Evolutionary conservation across 2,113 vertebrate species (phyloP).

Genomic region (Pseudonaja textilis): DNA sequence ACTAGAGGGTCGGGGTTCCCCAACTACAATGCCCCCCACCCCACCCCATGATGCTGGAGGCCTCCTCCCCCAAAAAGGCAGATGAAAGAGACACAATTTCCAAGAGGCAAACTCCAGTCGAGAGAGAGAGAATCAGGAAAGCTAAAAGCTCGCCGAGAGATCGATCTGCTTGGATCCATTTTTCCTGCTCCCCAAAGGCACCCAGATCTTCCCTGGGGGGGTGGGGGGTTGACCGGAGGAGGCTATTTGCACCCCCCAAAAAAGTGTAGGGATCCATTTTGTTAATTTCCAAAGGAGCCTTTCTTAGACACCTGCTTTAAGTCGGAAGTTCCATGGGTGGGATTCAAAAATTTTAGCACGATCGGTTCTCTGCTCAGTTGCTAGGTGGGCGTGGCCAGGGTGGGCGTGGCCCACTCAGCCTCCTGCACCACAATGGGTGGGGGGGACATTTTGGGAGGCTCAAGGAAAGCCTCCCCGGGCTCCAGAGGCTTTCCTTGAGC

Average conservation of each 20-base stretch:
- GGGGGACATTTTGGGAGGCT: too few species aligned
- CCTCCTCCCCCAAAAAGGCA: not conserved
- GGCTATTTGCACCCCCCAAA: not conserved
- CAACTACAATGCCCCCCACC: not conserved
- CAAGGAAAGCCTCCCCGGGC: too few species aligned
- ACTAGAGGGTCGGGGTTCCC: not conserved
- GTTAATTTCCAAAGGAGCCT: not conserved
- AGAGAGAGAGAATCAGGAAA: not conserved
- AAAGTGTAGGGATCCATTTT: not conserved
- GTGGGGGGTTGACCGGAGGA: too few species aligned
- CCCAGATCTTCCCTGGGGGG: not conserved
- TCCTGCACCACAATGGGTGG: too few species aligned
- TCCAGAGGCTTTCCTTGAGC: too few species aligned
- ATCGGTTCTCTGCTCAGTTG: too few species aligned
- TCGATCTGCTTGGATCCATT: not conserved
- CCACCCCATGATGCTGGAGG: not conserved
- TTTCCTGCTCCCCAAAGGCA: not conserved
- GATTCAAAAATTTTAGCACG: too few species aligned
- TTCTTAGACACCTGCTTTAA: not conserved
- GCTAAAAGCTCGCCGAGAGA: not conserved
- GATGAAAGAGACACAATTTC: not conserved
- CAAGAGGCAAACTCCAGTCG: not conserved
- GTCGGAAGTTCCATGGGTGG: too few species aligned
- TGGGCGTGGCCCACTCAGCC: too few species aligned
- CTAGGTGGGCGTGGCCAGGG: too few species aligned